phyloP scores from a whole-genome alignment of 2,113 vertebrate genomes.

The Corvus cornix region DNA sequence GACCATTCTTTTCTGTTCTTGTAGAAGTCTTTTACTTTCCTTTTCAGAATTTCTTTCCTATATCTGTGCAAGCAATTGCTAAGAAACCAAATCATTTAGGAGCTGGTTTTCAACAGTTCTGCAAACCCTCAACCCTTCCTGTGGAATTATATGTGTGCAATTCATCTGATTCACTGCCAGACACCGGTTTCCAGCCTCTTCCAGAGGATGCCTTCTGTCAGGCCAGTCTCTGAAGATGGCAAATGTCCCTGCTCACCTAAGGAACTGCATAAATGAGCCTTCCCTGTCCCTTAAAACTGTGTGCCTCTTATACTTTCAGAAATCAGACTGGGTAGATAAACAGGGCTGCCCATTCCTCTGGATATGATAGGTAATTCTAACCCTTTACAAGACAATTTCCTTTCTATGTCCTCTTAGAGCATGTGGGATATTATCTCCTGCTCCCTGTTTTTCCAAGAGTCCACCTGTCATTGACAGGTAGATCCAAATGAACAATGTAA shows the following conservation, averaged over 20 bases:
- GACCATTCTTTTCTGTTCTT: neutral
- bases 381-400: neutral
- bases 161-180: neutral
- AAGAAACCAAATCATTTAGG: neutral
- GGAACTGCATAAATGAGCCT: neutral
- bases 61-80: neutral
- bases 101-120: neutral
- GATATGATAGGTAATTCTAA: neutral
- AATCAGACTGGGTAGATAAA: neutral
- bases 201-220: neutral
- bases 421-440: neutral
- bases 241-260: neutral
- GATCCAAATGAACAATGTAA: neutral
- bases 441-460: neutral
- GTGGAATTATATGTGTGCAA: neutral
- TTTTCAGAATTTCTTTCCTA: neutral
- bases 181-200: neutral
- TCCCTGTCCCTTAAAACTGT: neutral
- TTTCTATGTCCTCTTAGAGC: neutral
- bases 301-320: neutral
- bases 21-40: neutral
- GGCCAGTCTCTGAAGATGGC: neutral
- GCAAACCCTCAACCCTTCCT: neutral
- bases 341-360: neutral
- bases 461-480: neutral